Evolutionary conservation across 2,113 vertebrate species (phyloP), one percentile per base, ranked within the genome.

Genomic region (Nibea coibor): DNA sequence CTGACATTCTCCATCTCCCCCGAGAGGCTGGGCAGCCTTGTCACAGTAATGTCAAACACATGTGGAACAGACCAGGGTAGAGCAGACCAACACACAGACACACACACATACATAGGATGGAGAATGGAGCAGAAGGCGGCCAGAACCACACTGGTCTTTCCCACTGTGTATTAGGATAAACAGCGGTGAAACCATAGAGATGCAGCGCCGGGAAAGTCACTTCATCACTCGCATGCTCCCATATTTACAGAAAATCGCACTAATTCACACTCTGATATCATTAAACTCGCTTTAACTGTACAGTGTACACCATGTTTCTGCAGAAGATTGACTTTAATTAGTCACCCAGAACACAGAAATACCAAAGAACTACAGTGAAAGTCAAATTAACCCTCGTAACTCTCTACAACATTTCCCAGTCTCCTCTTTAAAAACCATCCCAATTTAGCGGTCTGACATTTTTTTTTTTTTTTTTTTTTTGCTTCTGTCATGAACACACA

Each of bases 1-100:
- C 92, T 92, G 93, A 95, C 94, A 95, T 95, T 94, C 94, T 86
- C 91, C 80, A 90, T 91, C 91, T 94, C 94, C 91, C 92, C 67
- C 4, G 93, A 93, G 95, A 94, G 93, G 86, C 91, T 83, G 84
- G 89, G 79, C 83, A 93, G 91, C 90, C 91, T 93, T 95, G 95
- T 95, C 94, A 90, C 94, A 90, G 91, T 96, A 95, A 96, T 95
- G 92, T 94, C 92, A 94, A 96, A 94, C 95, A 96, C 90, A 94
- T 96, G 94, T 93, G 93, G 93, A 93, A 89, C 87, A 90, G 90
- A 90, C 86, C 84, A 74, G 87, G 69, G 82, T 84, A 88, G 53
- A 78, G 77, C 64, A 54, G 26, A 87, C 69, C 28, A 51, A 51
- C 63, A 64, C 71, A 72, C 64, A 73, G 66, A 87, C 63, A 72